These are phyloP conservation scores for Dryoscopus gambensis DNA, from an alignment of 2,113 vertebrate species.

Conservation along the genomic window DNA sequence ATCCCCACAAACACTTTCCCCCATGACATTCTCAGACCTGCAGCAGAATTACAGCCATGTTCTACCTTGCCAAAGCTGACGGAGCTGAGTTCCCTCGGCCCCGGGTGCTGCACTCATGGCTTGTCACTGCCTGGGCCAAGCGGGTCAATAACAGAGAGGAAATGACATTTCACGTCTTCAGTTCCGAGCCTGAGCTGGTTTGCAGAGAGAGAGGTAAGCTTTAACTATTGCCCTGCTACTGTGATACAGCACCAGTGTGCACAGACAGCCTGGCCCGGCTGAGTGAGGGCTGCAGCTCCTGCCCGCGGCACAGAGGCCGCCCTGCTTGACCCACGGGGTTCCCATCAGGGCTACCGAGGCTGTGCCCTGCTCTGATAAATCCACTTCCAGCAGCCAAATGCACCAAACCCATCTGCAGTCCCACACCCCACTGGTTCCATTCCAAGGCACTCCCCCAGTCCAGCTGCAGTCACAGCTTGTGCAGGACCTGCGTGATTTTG, in stretches of 20 bases:
- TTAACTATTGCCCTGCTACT: not conserved
- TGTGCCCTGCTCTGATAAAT: not conserved
- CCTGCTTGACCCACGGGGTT: accelerated
- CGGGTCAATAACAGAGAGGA: not conserved
- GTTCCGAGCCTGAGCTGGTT: not conserved
- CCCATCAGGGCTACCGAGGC: accelerated
- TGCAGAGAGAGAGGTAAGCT: not conserved
- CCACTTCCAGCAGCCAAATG: not conserved
- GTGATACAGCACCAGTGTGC: not conserved
- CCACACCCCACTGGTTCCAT: not conserved
- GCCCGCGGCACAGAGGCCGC: not conserved
- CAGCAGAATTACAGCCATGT: not conserved
- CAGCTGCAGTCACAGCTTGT: not conserved
- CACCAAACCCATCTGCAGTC: not conserved
- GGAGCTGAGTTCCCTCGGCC: not conserved
- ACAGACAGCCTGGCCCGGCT: accelerated
- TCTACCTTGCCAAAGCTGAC: not conserved
- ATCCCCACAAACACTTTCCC: not conserved
- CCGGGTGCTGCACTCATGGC: not conserved
- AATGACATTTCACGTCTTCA: not conserved
- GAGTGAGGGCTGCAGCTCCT: not conserved
- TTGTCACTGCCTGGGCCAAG: not conserved
- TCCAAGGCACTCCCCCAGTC: not conserved
- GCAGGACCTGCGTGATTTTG: not conserved
- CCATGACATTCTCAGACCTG: not conserved